These are phyloP conservation scores for Nestor notabilis DNA, from an alignment of 2,113 vertebrate genomes.

Conservation along the genomic window DNA sequence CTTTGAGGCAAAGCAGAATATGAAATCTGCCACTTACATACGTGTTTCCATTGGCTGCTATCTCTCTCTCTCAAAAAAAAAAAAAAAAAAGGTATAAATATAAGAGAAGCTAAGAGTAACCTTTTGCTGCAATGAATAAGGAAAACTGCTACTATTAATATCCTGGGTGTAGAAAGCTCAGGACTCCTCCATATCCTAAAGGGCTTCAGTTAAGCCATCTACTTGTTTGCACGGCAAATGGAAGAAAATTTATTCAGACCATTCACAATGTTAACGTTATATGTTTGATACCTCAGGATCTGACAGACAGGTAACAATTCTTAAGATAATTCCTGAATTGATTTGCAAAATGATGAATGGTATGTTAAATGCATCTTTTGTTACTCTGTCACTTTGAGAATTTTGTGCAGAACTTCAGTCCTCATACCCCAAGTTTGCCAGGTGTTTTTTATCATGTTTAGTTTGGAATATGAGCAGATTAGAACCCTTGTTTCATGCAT, in stretches of 20 bases:
- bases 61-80: neutral
- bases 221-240: neutral
- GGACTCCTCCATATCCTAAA: neutral
- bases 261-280: neutral
- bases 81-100: neutral
- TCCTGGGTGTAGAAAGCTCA: neutral
- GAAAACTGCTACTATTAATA: neutral
- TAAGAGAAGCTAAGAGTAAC: neutral
- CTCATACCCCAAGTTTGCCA: neutral
- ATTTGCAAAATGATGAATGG: neutral
- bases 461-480: neutral
- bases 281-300: neutral
- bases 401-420: neutral
- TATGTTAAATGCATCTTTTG: neutral
- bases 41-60: neutral
- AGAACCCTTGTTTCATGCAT: neutral
- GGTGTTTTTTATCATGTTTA: neutral
- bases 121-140: neutral
- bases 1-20: neutral
- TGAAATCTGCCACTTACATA: neutral
- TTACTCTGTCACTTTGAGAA: neutral
- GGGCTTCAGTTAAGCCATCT: neutral
- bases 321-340: neutral
- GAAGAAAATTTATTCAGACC: neutral
- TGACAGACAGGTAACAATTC: neutral